Base-by-base conservation (phyloP, 1,140 invertebrate species). In the Vanessa atalanta region DNA sequence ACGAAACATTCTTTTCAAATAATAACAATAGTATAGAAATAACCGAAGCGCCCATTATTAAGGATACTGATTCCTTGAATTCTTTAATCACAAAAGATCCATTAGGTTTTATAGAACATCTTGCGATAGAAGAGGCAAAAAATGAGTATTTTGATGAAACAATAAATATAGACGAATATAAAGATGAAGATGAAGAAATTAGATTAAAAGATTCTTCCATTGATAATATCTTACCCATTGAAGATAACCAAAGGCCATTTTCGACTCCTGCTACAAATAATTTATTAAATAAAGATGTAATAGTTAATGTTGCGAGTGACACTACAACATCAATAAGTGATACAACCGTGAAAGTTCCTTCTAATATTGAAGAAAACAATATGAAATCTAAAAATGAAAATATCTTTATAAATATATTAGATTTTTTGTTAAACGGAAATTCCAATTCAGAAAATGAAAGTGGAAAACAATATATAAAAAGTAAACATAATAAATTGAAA, bases 81-180 rank as follows among this genome's bases (percentile, higher is more conserved):
- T 61, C 57, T 6, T 61, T 61, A n/a, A 31, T 37, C 13, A 61
- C 57, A 2, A 61, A 61, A 61, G 57, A 61, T 15, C 57, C 23
- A 15, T 6, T 61, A 5, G 31, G 57, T 37, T 61, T 61, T 37
- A 31, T 61, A 23, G 53, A 57, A 37, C 37, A 37, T 20, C 26
- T 37, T 8, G 31, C 57, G 14, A 9, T 8, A 7, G 57, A 61
- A 61, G 57, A 61, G 14, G 15, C 2, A 37, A 61, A 61, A 37
- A 15, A 12, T 7, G 57, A 37, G 31, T 15, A 37, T 61, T 15
- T 61, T 3, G 31, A 61, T 61, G 31, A 61, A 14, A 26, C 23
- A 7, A 14, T 61, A 37, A 31, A 11, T 61, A 57, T 14, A 57
- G 23, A 57, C 20, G 57, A 61, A 37, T 9, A 16, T 61, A 61